Conservation (phyloP, 1,140 invertebrate species). For the Tetragonula clypearis region DNA sequence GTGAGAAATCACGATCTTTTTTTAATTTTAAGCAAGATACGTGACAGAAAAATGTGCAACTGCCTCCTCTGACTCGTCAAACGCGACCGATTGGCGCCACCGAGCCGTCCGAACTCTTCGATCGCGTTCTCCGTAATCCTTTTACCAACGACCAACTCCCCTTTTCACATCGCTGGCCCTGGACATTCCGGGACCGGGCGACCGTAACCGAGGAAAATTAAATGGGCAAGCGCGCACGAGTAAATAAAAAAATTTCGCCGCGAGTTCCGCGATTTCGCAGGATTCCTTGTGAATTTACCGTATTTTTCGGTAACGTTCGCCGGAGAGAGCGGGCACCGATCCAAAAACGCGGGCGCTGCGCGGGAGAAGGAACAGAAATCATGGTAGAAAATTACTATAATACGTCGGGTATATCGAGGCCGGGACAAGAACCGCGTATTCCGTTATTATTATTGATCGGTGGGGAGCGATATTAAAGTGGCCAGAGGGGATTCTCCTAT, state of each 20-base stretch:
- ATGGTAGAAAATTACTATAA: slow-evolving; percentile 79
- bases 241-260: background rate
- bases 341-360: slow-evolving; percentile 11
- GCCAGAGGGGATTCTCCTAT: slow-evolving; percentile 72
- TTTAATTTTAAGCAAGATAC: too few species aligned
- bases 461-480: slow-evolving; percentile 77
- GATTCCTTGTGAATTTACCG: slow-evolving; percentile 18
- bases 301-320: slow-evolving; percentile 23
- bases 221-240: background rate
- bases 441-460: slow-evolving; percentile 80
- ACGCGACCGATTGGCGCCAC: slow-evolving; percentile 60
- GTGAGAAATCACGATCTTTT: too few species aligned
- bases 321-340: slow-evolving; percentile 7
- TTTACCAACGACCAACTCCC: background rate
- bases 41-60: too few species aligned
- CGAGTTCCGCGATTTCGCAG: background rate
- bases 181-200: background rate
- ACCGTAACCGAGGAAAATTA: background rate
- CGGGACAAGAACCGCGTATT: slow-evolving; percentile 73
- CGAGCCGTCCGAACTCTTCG: background rate
- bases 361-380: slow-evolving; percentile 36
- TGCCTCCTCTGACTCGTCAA: slow-evolving; percentile 38
- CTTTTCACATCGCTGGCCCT: background rate
- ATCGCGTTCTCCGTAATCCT: background rate
- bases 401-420: slow-evolving; percentile 70